Conservation (phyloP, 53 echinoderm and acorn worm species). For the Apostichopus leukothele region DNA sequence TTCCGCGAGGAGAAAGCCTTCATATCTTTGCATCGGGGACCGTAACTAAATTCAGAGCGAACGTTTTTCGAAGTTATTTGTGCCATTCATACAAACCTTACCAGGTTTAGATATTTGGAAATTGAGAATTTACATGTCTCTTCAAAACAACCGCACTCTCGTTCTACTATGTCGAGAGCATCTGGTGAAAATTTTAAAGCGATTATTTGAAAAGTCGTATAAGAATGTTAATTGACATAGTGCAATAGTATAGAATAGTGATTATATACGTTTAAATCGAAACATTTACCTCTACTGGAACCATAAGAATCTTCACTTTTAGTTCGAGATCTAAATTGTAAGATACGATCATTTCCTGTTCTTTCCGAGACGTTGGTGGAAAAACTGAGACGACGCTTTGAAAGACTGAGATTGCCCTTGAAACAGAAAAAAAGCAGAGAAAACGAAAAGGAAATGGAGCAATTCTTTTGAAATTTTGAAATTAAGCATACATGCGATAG, state of each 20-base stretch:
- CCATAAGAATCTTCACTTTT: constrained; percentile 29
- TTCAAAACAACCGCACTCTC: no score
- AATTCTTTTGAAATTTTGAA: neutral
- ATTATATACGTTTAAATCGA: no score
- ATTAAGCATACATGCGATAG: no score
- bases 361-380: constrained; percentile 13
- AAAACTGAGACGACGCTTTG: neutral
- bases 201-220: no score
- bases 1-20: neutral
- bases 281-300: neutral
- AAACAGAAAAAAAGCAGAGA: neutral
- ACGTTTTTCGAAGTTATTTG: neutral
- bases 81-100: neutral
- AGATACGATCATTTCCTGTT: constrained; percentile 26
- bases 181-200: no score
- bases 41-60: neutral
- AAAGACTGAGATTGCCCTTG: neutral
- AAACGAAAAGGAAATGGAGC: neutral
- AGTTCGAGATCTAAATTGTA: constrained; percentile 36
- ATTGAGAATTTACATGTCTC: no score
- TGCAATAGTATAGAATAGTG: no score
- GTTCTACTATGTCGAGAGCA: no score
- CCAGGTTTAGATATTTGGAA: neutral
- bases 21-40: neutral
- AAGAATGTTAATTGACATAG: no score